These are phyloP conservation scores for Patella caerulea DNA, from an alignment of 2,888 invertebrate genomes.

Conservation along the genomic window DNA sequence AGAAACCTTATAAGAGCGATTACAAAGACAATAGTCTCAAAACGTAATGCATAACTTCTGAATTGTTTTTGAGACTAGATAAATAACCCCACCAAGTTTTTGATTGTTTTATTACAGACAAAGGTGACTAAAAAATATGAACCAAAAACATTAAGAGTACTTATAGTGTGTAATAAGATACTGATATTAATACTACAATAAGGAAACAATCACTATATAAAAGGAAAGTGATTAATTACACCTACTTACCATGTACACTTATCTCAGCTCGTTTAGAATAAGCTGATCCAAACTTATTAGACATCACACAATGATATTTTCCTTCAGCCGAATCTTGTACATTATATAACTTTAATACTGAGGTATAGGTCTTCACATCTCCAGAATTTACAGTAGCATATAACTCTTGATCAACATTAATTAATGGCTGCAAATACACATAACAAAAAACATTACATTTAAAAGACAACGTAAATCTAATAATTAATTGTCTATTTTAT, in stretches of 20 bases:
- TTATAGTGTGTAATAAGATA: no score
- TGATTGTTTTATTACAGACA: no score
- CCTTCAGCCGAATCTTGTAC: conserved; percentile 88
- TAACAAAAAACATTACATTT: background rate
- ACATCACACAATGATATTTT: conserved; percentile 92
- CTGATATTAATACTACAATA: no score
- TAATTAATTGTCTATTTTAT: background rate
- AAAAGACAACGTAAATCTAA: background rate
- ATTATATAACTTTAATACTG: conserved; percentile 82
- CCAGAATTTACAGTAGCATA: conserved; percentile 46
- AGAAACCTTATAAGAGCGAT: no score
- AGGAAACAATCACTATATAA: background rate
- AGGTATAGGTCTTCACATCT: conserved; percentile 73
- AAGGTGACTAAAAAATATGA: no score
- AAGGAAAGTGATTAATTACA: background rate
- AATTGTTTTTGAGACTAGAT: no score
- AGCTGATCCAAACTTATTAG: conserved; percentile 89
- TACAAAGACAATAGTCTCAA: no score
- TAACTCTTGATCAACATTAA: conserved; percentile 37
- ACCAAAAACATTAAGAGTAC: background rate
- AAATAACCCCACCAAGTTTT: no score
- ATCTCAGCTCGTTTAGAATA: conserved; percentile 90
- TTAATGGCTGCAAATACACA: conserved; percentile 43
- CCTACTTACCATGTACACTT: conserved; percentile 82
- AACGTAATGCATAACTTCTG: no score